Evolutionary conservation across 1,140 invertebrate species (phyloP).

Genomic region (Drosophila obscura): DNA sequence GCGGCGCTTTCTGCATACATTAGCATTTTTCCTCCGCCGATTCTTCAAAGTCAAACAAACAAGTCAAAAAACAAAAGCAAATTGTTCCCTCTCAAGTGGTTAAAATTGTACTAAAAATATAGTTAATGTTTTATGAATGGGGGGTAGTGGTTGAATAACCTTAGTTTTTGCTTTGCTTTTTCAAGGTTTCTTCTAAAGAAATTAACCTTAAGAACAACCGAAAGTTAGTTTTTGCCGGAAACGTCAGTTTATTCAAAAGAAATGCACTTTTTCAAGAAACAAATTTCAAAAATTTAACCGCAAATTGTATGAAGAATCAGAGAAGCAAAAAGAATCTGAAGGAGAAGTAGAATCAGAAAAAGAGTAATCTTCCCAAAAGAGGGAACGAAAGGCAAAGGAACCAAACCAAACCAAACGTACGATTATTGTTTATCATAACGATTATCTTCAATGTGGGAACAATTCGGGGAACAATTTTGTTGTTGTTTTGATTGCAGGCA

Average conservation of each 20-base stretch:
- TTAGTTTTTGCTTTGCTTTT: slow-evolving; percentile 6
- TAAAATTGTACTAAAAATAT: slow-evolving; percentile 23
- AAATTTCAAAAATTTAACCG: slow-evolving; percentile 14
- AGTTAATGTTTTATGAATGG: not conserved
- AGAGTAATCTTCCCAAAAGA: slow-evolving; percentile 36
- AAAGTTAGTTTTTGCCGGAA: slow-evolving; percentile 32
- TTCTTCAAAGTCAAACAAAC: slow-evolving; percentile 30
- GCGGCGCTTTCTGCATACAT: slow-evolving; percentile 65
- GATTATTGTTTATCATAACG: slow-evolving; percentile 75
- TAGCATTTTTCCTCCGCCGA: slow-evolving; percentile 42
- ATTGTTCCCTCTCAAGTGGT: slow-evolving; percentile 5
- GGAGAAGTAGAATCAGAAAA: slow-evolving; percentile 32
- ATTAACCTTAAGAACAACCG: slow-evolving; percentile 29
- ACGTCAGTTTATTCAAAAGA: slow-evolving; percentile 34
- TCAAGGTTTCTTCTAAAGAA: slow-evolving; percentile 24
- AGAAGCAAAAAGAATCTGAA: not conserved
- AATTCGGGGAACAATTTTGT: slow-evolving; percentile 21
- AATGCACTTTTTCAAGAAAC: slow-evolving; percentile 34
- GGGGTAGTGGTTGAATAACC: slow-evolving; percentile 9
- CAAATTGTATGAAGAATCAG: slow-evolving; percentile 28
- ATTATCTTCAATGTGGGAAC: slow-evolving; percentile 48
- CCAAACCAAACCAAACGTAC: not conserved
- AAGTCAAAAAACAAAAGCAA: slow-evolving; percentile 52
- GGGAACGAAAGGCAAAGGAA: too few relatives aligned
- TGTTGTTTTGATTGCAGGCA: slow-evolving; percentile 55